Evolutionary conservation across 2,797 vertebrate genomes (phyloP).

Genomic region (Tarsius wallacei): DNA sequence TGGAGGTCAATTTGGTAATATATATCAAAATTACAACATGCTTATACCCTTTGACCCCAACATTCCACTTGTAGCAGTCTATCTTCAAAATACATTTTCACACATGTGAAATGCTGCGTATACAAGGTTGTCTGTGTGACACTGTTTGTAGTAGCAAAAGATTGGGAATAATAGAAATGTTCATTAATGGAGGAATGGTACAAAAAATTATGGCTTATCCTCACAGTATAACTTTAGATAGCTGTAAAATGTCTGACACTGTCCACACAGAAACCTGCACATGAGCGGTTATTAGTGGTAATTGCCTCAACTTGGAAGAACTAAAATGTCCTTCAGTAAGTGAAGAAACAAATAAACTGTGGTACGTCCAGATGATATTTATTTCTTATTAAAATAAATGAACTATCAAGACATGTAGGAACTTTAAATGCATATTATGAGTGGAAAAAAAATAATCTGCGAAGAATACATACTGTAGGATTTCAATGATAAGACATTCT

Average conservation of each 20-base stretch:
- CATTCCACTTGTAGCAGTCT: constrained; percentile 65
- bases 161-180: not conserved
- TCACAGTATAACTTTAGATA: constrained; percentile 5
- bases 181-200: not conserved
- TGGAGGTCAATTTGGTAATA: constrained; percentile 35
- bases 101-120: not conserved
- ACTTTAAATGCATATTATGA: not conserved
- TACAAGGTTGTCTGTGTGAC: not conserved
- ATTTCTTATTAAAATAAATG: not conserved
- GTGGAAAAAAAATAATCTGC: not conserved
- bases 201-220: not conserved
- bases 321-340: not conserved
- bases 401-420: not conserved
- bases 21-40: constrained; percentile 49
- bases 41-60: constrained; percentile 50
- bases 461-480: not conserved
- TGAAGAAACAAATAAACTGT: not conserved
- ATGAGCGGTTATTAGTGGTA: not conserved
- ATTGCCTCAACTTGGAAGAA: not conserved
- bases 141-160: not conserved
- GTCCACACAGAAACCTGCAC: not conserved
- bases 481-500: not conserved
- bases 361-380: not conserved
- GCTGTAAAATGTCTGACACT: not conserved
- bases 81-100: constrained; percentile 54